phyloP scores from a whole-genome alignment of 2,797 vertebrate genomes.

The Phataginus tetradactyla region DNA sequence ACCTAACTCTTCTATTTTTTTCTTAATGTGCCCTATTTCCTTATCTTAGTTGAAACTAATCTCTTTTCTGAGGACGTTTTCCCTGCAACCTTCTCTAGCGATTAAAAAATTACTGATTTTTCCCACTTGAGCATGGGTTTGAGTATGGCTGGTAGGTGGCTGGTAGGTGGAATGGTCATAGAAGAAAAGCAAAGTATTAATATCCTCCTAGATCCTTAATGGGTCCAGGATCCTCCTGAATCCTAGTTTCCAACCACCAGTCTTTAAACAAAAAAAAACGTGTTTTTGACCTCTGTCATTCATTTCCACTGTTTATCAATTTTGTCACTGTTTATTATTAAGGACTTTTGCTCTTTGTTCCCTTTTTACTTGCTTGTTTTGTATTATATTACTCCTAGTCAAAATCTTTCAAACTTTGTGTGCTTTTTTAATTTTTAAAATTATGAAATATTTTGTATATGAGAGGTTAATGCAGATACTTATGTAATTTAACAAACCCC shows the following conservation, averaged over 20 bases:
- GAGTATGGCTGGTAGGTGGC: not conserved
- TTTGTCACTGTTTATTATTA: not conserved
- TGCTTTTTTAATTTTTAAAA: constrained; percentile 7
- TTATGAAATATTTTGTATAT: not conserved
- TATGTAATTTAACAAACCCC: not conserved
- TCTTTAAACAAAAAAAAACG: not conserved
- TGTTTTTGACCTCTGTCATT: constrained; percentile 31
- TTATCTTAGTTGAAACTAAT: not conserved
- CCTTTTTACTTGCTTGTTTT: constrained; percentile 22
- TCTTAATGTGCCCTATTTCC: not conserved
- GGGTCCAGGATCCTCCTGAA: not conserved
- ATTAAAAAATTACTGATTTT: not conserved
- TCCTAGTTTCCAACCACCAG: not conserved
- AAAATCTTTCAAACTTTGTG: not conserved
- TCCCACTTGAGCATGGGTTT: not conserved
- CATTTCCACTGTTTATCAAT: not conserved
- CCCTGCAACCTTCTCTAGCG: not conserved
- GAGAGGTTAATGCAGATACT: not conserved
- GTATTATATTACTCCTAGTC: not conserved
- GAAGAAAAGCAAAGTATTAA: not conserved
- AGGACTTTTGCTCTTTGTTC: not conserved
- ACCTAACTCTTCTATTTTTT: not conserved
- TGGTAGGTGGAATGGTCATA: not conserved
- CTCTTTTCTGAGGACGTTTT: constrained; percentile 1
- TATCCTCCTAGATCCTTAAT: not conserved